Evolutionary conservation across 92 coral and sea anemone genomes (phyloP).

Genomic region (Zoanthus sociatus): DNA sequence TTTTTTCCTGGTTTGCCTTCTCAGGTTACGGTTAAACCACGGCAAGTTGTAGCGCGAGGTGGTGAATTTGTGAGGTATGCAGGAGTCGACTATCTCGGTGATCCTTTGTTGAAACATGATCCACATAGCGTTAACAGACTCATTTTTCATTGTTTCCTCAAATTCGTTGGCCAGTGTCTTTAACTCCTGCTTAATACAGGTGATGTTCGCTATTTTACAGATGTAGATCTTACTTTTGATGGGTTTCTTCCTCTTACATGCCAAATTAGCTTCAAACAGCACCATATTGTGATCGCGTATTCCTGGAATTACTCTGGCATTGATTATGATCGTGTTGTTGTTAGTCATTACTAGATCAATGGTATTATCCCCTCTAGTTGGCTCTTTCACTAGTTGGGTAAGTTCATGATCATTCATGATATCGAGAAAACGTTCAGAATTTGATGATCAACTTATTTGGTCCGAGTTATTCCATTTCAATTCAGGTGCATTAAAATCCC

Average conservation of each 20-base stretch:
- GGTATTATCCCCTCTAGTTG: slow-evolving; percentile 33
- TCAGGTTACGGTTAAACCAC: slow-evolving; percentile 31
- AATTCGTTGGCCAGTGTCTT: not conserved
- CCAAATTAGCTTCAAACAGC: slow-evolving; percentile 32
- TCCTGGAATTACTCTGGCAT: no score
- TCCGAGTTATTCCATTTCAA: no score
- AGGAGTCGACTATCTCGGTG: slow-evolving; percentile 15
- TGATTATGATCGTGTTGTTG: no score
- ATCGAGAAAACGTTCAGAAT: no score
- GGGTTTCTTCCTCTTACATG: slow-evolving; percentile 49
- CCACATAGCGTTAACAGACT: slow-evolving; percentile 24
- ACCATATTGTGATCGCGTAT: slow-evolving; percentile 62
- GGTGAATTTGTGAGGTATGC: slow-evolving; percentile 37
- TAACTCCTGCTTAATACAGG: slow-evolving; percentile 54
- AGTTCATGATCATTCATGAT: no score
- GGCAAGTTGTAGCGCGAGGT: slow-evolving; percentile 37
- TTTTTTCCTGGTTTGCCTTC: slow-evolving; percentile 39
- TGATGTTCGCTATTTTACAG: slow-evolving; percentile 37
- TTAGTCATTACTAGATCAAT: no score
- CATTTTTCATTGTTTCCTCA: not conserved
- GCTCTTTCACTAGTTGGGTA: no score
- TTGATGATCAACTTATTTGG: no score
- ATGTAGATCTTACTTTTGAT: slow-evolving; percentile 49
- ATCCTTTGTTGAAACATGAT: not conserved
- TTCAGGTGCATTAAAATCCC: no score